Percentiles rank a stretch among this genome's conserved stretches.
These are phyloP conservation scores for Chrysotoxum bicinctum DNA, from an alignment of 2,888 invertebrate species.

Conservation along the genomic window DNA sequence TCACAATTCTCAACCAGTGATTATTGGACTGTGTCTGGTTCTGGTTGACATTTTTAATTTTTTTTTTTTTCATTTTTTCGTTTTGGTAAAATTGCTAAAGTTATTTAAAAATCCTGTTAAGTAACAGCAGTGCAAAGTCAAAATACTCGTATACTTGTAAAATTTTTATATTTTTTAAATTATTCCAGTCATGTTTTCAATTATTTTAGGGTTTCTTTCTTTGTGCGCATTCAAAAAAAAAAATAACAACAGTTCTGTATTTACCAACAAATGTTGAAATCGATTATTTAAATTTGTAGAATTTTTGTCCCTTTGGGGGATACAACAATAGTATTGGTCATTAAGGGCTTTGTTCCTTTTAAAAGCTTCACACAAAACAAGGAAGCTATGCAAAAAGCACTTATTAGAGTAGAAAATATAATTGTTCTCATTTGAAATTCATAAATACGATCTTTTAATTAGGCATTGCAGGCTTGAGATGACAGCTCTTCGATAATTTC, in stretches of 20 bases:
- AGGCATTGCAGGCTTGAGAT: constrained; percentile 30
- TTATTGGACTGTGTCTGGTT: constrained; percentile 25
- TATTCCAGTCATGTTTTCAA: constrained; percentile 69
- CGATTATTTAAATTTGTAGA: constrained; percentile 52
- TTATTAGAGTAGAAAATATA: constrained; percentile 20
- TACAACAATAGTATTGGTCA: constrained; percentile 30
- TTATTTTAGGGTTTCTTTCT: constrained; percentile 44
- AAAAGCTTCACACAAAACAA: neutral
- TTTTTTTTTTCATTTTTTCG: neutral
- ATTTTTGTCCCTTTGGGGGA: constrained; percentile 26
- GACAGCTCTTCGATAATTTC: constrained; percentile 30
- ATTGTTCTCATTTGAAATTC: constrained; percentile 42
- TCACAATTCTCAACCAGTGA: constrained; percentile 24
- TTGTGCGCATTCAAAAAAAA: constrained; percentile 2
- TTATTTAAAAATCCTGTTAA: constrained; percentile 26
- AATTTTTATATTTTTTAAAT: constrained; percentile 40
- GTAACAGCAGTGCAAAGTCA: constrained; percentile 5
- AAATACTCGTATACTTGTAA: constrained; percentile 31
- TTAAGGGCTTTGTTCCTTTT: constrained; percentile 27
- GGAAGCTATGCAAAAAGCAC: constrained; percentile 20
- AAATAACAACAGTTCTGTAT: neutral
- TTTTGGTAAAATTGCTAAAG: constrained; percentile 16
- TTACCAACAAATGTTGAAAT: constrained; percentile 41
- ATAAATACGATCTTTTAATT: constrained; percentile 48
- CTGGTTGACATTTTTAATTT: constrained; percentile 38